Conservation (phyloP, 2,797 vertebrate genomes). For the Phataginus tetradactyla region DNA sequence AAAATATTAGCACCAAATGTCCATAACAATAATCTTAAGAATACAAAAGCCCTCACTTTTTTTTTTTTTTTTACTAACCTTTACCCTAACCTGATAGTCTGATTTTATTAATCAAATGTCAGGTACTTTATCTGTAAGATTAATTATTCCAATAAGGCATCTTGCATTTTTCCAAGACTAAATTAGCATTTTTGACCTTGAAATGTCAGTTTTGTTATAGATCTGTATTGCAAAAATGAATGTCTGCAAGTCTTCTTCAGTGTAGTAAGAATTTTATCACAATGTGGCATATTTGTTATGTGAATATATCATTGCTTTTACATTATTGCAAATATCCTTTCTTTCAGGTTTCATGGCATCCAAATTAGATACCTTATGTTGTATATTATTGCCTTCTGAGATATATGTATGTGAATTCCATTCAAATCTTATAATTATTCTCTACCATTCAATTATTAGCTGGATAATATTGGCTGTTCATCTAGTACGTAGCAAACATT, state of each 20-base stretch:
- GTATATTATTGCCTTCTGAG: not conserved
- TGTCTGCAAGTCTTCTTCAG: slow-evolving; percentile 39
- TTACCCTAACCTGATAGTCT: slow-evolving; percentile 37
- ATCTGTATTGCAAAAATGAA: slow-evolving; percentile 40
- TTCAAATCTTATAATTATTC: not conserved
- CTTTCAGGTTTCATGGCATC: not conserved
- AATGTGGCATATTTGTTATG: not conserved
- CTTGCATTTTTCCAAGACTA: slow-evolving; percentile 13
- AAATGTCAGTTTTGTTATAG: slow-evolving; percentile 62
- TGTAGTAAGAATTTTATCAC: slow-evolving; percentile 38
- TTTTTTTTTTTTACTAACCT: not conserved
- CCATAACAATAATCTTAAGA: not conserved
- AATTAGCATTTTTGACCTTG: slow-evolving; percentile 63
- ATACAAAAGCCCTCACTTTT: not conserved
- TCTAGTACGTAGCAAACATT: not conserved
- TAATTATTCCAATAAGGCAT: slow-evolving; percentile 60
- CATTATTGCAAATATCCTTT: not conserved
- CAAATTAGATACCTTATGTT: not conserved
- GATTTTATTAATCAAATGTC: slow-evolving; percentile 48
- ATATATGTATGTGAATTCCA: not conserved
- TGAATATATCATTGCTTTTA: slow-evolving; percentile 52
- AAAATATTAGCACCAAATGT: not conserved
- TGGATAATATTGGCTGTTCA: not conserved
- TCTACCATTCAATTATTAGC: not conserved
- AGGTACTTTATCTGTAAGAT: slow-evolving; percentile 32